Conservation (phyloP, 2,888 invertebrate species). For the Hofmannophila pseudospretella region DNA sequence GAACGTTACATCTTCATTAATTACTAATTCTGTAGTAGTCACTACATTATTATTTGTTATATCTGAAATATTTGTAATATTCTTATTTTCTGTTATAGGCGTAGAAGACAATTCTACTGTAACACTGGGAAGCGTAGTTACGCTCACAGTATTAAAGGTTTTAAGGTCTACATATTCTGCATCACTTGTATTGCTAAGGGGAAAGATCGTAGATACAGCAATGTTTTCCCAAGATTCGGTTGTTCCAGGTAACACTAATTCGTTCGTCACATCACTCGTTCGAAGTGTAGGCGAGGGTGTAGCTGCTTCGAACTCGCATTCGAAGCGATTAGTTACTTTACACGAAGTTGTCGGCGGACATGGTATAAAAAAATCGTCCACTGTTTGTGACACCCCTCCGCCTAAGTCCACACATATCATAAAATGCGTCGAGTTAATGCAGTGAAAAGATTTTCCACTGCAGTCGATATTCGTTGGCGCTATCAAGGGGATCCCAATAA, state of each 20-base stretch:
- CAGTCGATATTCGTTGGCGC: slow-evolving; percentile 54
- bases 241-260: slow-evolving; percentile 9
- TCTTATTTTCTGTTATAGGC: background rate
- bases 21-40: background rate
- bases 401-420: slow-evolving; percentile 70
- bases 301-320: slow-evolving; percentile 52
- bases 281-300: slow-evolving; percentile 18
- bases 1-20: background rate
- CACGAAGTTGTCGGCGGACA: slow-evolving; percentile 60
- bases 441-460: slow-evolving; percentile 64
- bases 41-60: background rate
- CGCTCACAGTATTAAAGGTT: background rate
- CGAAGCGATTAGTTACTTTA: slow-evolving; percentile 42
- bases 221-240: slow-evolving; percentile 8
- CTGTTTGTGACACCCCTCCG: slow-evolving; percentile 51
- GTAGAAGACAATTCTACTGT: background rate
- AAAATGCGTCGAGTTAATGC: slow-evolving; percentile 65
- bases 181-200: slow-evolving; percentile 5
- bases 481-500: slow-evolving; percentile 33
- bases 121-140: background rate
- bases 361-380: slow-evolving; percentile 53
- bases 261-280: slow-evolving; percentile 21
- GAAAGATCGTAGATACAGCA: slow-evolving; percentile 2
- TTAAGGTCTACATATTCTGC: background rate
- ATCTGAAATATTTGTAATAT: background rate